Evolutionary conservation across 2,888 invertebrate genomes (phyloP).

Genomic region (Eristalinus sepulchralis): DNA sequence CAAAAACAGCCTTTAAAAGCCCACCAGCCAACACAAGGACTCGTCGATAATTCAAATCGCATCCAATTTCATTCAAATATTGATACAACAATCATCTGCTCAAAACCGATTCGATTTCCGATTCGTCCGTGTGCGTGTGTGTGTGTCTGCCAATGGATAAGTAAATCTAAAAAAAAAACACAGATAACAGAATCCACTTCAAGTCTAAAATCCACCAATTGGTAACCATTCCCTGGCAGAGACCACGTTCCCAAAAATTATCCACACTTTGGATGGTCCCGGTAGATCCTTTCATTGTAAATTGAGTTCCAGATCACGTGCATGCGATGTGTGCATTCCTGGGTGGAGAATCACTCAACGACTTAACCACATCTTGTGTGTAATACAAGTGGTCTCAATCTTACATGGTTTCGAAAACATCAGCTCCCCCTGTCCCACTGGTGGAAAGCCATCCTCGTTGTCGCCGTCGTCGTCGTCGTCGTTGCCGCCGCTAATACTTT

Average conservation of each 20-base stretch:
- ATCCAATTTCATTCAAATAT: background rate
- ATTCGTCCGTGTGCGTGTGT: too few species aligned
- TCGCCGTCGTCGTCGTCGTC: background rate
- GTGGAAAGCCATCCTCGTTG: background rate
- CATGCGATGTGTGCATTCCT: slow-evolving; percentile 24
- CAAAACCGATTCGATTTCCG: background rate
- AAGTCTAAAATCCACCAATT: slow-evolving; percentile 27
- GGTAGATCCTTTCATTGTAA: background rate
- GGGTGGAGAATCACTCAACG: slow-evolving; percentile 16
- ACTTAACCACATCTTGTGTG: background rate
- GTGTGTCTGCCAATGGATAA: background rate
- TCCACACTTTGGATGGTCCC: slow-evolving; percentile 10
- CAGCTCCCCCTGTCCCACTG: background rate
- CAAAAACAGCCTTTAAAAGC: too few species aligned
- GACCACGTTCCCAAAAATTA: slow-evolving; percentile 15
- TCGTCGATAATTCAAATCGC: too few species aligned
- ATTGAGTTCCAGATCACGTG: slow-evolving; percentile 35
- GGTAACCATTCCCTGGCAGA: slow-evolving; percentile 3
- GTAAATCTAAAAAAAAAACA: background rate
- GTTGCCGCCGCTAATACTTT: slow-evolving; percentile 24
- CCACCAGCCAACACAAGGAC: too few species aligned
- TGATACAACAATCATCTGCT: background rate
- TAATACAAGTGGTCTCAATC: background rate
- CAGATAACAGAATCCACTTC: slow-evolving; percentile 20
- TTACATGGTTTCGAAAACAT: background rate